Evolutionary conservation across 2,113 vertebrate genomes (phyloP).

Genomic region (Tragelaphus scriptus): DNA sequence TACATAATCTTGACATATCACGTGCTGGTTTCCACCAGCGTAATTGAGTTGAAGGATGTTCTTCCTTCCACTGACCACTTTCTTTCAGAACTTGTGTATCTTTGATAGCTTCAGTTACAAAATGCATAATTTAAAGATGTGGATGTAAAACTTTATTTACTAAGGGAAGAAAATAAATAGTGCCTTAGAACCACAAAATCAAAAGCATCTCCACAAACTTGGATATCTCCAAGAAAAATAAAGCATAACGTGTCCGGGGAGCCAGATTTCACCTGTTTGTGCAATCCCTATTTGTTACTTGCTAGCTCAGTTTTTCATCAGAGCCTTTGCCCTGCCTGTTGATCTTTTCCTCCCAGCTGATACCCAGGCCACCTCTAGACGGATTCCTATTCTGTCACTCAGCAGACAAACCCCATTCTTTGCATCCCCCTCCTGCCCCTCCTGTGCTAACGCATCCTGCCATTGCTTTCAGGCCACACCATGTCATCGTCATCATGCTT

Average conservation of each 20-base stretch:
- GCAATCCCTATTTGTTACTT: neutral
- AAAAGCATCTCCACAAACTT: neutral
- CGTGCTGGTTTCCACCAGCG: neutral
- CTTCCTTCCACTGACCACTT: neutral
- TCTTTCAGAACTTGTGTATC: neutral
- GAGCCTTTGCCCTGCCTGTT: neutral
- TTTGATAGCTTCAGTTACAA: neutral
- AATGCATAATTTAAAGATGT: neutral
- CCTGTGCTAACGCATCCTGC: neutral
- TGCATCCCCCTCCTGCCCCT: neutral
- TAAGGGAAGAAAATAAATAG: neutral
- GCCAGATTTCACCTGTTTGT: neutral
- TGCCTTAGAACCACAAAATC: neutral
- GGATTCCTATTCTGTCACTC: neutral
- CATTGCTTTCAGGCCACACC: conserved; percentile 34
- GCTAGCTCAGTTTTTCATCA: neutral
- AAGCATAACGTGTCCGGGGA: neutral
- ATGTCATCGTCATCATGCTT: neutral
- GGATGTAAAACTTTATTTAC: neutral
- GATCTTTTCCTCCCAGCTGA: neutral
- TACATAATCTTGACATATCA: neutral
- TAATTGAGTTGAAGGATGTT: neutral
- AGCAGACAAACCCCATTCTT: neutral
- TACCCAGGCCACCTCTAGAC: neutral
- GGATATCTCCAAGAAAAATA: neutral